Evolutionary conservation across 2,888 invertebrate species (phyloP).

Genomic region (Euzetes globulus): DNA sequence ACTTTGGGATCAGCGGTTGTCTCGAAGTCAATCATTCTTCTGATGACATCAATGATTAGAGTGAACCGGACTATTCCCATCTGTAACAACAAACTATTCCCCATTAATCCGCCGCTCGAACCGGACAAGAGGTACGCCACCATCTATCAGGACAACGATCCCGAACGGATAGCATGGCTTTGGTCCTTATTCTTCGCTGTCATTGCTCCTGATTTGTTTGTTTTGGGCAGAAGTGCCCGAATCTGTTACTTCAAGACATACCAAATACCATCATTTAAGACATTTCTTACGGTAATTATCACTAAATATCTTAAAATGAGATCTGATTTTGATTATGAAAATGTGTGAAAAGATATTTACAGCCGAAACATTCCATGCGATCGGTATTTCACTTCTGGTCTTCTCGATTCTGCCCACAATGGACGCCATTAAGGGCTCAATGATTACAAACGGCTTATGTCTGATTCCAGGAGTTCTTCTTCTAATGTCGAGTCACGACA

Average conservation of each 20-base stretch:
- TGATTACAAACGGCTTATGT: constrained; percentile 51
- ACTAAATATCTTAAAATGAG: no score
- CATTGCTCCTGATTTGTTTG: constrained; percentile 44
- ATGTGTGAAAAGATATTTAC: constrained; percentile 26
- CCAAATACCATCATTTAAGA: constrained; percentile 36
- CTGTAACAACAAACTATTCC: constrained; percentile 36
- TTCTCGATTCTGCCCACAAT: constrained; percentile 51
- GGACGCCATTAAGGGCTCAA: constrained; percentile 50
- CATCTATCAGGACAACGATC: constrained; percentile 25
- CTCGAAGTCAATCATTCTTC: constrained; percentile 55
- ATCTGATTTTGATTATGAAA: no score
- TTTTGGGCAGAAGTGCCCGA: constrained; percentile 43
- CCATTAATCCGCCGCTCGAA: constrained; percentile 29
- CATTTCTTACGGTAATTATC: constrained; percentile 38
- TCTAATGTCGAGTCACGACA: constrained; percentile 43
- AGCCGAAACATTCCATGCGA: constrained; percentile 41
- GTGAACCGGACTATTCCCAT: constrained; percentile 53
- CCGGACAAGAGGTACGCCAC: constrained; percentile 21
- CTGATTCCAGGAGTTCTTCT: constrained; percentile 56
- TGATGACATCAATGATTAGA: constrained; percentile 83
- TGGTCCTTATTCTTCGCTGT: constrained; percentile 45
- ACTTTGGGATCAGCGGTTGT: constrained; percentile 38
- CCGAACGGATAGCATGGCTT: constrained; percentile 45
- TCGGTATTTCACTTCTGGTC: constrained; percentile 51
- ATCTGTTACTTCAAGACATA: constrained; percentile 44